phyloP scores from a whole-genome alignment of 1,140 invertebrate genomes.

The Cardiocondyla obscurior region DNA sequence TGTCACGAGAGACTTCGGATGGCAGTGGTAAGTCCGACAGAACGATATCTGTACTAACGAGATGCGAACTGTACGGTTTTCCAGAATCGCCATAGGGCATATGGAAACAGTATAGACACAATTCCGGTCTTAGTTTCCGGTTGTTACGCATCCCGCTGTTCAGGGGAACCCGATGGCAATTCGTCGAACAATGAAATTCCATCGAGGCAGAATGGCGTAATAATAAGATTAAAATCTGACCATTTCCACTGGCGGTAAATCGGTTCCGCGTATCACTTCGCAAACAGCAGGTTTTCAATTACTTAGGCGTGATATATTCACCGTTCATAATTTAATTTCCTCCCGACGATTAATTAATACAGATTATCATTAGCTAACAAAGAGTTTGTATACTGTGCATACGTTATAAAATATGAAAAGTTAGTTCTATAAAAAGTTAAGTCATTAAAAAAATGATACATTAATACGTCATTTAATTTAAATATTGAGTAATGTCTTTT shows the following conservation, averaged over 20 bases:
- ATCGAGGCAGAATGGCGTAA: conserved; percentile 46
- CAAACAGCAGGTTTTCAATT: conserved; percentile 28
- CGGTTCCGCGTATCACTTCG: conserved; percentile 9
- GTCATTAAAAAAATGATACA: neutral
- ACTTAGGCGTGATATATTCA: neutral
- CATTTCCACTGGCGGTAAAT: conserved; percentile 28
- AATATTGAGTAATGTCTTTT: neutral
- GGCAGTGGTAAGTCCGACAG: neutral
- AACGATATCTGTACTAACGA: conserved; percentile 47
- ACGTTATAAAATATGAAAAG: conserved; percentile 26
- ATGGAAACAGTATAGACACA: conserved; percentile 69
- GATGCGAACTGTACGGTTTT: conserved; percentile 76
- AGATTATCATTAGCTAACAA: neutral
- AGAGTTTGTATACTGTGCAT: neutral
- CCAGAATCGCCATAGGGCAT: conserved; percentile 61
- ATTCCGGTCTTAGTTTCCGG: conserved; percentile 79
- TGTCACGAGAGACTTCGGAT: neutral
- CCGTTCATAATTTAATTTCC: conserved; percentile 44
- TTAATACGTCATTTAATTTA: conserved; percentile 17
- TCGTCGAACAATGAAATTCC: conserved; percentile 55
- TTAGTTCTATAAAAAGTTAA: conserved; percentile 16
- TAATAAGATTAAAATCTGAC: conserved; percentile 41
- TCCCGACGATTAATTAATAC: conserved; percentile 7
- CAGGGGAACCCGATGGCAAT: conserved; percentile 60
- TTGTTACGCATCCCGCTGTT: conserved; percentile 71